phyloP scores from a whole-genome alignment of 2,797 vertebrate genomes.

The Thunnus albacares region DNA sequence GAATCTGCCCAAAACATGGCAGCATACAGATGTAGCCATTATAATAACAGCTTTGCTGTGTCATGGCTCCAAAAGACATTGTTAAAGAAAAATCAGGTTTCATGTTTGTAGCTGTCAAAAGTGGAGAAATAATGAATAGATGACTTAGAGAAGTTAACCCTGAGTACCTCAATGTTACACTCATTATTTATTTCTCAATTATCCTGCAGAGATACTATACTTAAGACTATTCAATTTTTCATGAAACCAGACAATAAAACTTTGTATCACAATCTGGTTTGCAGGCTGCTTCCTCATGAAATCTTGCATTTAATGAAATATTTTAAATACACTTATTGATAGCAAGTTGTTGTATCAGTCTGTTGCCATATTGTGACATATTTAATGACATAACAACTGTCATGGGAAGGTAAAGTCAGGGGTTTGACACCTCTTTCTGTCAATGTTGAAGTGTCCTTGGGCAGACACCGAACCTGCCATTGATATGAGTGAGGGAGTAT shows the following conservation, averaged over 20 bases:
- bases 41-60: constrained; percentile 22
- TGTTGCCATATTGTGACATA: neutral
- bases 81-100: constrained; percentile 1
- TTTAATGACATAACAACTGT: neutral
- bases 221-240: neutral
- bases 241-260: neutral
- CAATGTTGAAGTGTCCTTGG: too few relatives aligned
- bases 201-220: neutral
- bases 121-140: constrained; percentile 12
- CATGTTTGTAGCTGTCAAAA: neutral
- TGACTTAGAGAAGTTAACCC: constrained; percentile 1
- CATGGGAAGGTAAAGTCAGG: neutral
- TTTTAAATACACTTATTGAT: neutral
- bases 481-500: too few relatives aligned
- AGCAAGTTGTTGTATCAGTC: neutral
- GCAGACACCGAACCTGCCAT: too few relatives aligned
- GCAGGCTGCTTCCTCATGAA: neutral
- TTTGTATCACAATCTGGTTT: neutral
- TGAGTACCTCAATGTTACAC: neutral
- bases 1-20: constrained; percentile 45
- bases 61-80: neutral
- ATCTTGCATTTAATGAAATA: neutral
- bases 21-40: constrained; percentile 36
- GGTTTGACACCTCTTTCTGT: too few relatives aligned
- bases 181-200: constrained; percentile 14